phyloP scores from a whole-genome alignment of 53 echinoderm and acorn worm species.

The Pentamera pediparva region DNA sequence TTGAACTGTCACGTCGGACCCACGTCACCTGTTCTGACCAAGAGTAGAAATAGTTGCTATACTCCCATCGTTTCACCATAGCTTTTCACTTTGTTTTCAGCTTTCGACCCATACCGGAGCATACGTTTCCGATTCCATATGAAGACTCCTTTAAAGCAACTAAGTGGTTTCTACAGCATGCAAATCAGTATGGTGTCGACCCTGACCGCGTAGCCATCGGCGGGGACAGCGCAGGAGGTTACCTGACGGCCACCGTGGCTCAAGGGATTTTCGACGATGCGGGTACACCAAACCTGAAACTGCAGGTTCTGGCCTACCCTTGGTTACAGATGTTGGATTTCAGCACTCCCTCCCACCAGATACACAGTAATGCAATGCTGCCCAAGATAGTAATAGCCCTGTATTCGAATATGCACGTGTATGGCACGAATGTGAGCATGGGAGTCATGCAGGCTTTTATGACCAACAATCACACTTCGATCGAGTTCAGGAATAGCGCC shows the following conservation, averaged over 20 bases:
- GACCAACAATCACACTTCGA: slow-evolving; percentile 57
- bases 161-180: slow-evolving; percentile 59
- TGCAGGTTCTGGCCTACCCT: slow-evolving; percentile 29
- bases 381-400: too few species aligned
- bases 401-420: too few species aligned
- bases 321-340: slow-evolving; percentile 70
- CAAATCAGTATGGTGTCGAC: slow-evolving; percentile 59
- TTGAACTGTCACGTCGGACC: too few species aligned
- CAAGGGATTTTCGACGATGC: slow-evolving; percentile 59
- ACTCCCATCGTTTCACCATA: too few species aligned
- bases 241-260: slow-evolving; percentile 63
- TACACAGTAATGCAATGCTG: too few species aligned
- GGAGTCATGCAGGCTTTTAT: slow-evolving; percentile 20
- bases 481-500: slow-evolving; percentile 32
- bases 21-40: too few species aligned
- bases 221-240: slow-evolving; percentile 92
- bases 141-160: slow-evolving; percentile 71
- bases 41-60: too few species aligned
- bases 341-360: slow-evolving; percentile 75
- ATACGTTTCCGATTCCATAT: slow-evolving; percentile 66
- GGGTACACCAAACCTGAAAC: slow-evolving; percentile 38
- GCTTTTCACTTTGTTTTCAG: slow-evolving; percentile 11
- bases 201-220: slow-evolving; percentile 58
- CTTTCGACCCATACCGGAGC: slow-evolving; percentile 61
- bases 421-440: too few species aligned